Conservation (phyloP, 2,113 vertebrate species). For the Callorhinus ursinus region DNA sequence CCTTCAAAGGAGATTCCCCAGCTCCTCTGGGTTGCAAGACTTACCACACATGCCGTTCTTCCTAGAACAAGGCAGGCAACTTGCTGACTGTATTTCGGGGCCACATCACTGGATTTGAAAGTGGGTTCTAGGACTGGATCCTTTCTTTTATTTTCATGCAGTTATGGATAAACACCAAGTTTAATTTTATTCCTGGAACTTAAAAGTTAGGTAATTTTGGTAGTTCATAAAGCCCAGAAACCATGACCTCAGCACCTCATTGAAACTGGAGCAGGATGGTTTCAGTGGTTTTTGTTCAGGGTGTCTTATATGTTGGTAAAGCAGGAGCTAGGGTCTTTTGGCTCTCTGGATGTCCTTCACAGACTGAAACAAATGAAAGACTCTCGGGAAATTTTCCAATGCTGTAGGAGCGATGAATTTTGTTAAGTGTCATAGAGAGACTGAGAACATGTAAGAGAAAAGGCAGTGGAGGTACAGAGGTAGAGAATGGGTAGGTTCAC, state of each 20-base stretch:
- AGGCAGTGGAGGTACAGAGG: background rate
- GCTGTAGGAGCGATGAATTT: background rate
- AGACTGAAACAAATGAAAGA: background rate
- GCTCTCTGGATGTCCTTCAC: background rate
- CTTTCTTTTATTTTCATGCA: background rate
- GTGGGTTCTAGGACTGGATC: background rate
- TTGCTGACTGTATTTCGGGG: too few species aligned
- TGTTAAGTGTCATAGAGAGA: background rate
- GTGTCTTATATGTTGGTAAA: accelerated
- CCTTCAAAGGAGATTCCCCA: too few species aligned
- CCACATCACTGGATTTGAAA: background rate
- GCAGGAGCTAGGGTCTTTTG: background rate
- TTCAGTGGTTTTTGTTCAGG: background rate
- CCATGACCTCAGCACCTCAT: background rate
- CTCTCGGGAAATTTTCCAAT: background rate
- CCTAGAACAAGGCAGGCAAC: background rate
- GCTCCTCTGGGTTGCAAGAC: background rate
- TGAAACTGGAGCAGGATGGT: background rate
- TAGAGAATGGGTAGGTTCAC: background rate
- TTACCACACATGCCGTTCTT: accelerated
- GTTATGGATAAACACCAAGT: background rate
- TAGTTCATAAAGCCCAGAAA: background rate
- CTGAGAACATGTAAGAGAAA: background rate
- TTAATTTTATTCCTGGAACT: background rate
- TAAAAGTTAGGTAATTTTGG: background rate